phyloP scores from a whole-genome alignment of 2,113 vertebrate species.

The Megatriorchis doriae region DNA sequence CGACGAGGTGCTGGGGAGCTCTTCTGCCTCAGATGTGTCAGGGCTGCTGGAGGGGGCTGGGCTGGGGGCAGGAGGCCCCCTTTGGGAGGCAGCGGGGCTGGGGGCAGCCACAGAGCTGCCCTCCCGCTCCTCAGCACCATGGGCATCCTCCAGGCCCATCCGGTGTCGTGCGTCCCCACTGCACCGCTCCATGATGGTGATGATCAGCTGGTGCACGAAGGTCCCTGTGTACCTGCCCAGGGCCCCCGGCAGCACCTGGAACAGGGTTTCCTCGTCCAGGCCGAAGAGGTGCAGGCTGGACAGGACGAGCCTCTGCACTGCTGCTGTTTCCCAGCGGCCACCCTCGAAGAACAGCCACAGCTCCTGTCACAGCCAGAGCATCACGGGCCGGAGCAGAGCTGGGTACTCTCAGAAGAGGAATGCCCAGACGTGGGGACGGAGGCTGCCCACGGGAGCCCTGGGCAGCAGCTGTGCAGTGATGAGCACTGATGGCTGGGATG shows the following conservation, averaged over 20 bases:
- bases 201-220: not conserved
- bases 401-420: not conserved
- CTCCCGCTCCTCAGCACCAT: rapidly evolving
- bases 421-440: not conserved
- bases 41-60: not conserved
- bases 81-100: rapidly evolving
- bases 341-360: not conserved
- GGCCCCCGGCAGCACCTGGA: not conserved
- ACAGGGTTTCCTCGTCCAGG: not conserved
- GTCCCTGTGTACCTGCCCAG: rapidly evolving
- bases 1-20: not conserved
- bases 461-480: no score
- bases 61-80: not conserved
- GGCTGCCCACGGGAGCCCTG: not conserved
- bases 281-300: not conserved
- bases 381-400: rapidly evolving
- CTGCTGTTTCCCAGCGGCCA: no score
- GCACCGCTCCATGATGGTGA: rapidly evolving
- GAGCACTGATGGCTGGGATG: no score
- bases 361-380: not conserved
- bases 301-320: rapidly evolving
- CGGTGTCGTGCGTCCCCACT: rapidly evolving
- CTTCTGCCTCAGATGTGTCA: not conserved
- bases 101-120: not conserved
- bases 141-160: rapidly evolving